phyloP scores from a whole-genome alignment of 2,113 vertebrate species.

The Paracanthobrama guichenoti region DNA sequence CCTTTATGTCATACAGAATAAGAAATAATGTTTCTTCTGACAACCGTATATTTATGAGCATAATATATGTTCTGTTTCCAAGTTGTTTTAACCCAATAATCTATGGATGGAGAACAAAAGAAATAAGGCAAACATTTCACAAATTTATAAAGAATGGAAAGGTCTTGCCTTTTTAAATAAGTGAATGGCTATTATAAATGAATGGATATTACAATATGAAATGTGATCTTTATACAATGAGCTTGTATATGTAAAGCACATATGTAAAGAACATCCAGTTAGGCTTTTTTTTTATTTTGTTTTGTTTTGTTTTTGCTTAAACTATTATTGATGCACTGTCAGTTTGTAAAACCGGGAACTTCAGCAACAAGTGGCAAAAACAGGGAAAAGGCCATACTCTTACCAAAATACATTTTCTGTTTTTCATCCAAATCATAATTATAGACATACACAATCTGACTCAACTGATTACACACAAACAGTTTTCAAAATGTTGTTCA shows the following conservation, averaged over 20 bases:
- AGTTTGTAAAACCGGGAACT: too few species aligned
- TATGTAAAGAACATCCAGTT: too few species aligned
- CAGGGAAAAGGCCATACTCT: too few species aligned
- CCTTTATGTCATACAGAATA: background rate
- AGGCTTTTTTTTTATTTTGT: too few species aligned
- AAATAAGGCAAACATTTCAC: background rate
- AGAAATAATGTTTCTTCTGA: background rate
- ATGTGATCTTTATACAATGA: background rate
- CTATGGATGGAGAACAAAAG: conserved; percentile 1
- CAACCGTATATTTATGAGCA: background rate
- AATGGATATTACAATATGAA: background rate
- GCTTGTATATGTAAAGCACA: background rate
- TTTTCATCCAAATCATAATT: too few species aligned
- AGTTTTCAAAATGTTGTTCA: too few species aligned
- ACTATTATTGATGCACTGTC: too few species aligned
- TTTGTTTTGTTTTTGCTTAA: too few species aligned
- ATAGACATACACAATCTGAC: too few species aligned
- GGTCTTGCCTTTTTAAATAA: background rate
- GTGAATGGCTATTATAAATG: conserved; percentile 24
- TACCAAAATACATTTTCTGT: too few species aligned
- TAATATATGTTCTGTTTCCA: conserved; percentile 48
- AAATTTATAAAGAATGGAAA: background rate
- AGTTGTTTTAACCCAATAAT: background rate
- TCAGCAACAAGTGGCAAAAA: too few species aligned
- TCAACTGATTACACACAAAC: too few species aligned